Evolutionary conservation across 2,797 vertebrate genomes (phyloP), one percentile per base, ranked within the genome.

Genomic region (Atherinosoma microstoma): DNA sequence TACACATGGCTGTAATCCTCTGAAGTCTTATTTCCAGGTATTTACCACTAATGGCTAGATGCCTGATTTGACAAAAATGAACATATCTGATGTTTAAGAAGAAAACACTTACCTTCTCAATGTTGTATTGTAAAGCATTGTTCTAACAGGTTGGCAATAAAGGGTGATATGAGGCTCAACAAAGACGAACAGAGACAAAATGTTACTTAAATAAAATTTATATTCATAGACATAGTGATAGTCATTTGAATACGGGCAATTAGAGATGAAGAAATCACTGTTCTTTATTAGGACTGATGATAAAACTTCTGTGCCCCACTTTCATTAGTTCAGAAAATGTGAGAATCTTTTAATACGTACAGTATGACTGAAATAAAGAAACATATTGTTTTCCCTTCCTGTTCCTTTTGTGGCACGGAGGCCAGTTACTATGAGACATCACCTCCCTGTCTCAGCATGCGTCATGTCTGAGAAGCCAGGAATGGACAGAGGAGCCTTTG

Each of bases 401-500:
- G 62, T 57, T 87, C 72, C 82, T 83, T 69, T 64, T 64, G 64
- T 58, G 64, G 58, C 11, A 10, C 75, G 59, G 77, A 80, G 60
- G 73, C 27, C 70, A 57, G 66, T 78, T 68, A 70, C 71, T 80
- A 27, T 16, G 67, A 87, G 83, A 90, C 85, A 76, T 84, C 87
- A 76, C 82, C 79, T 83, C 57, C 79, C 67, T 82, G 70, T 29
- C 75, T 63, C 59, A 35, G 84, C 82, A 80, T 92, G 89, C 89
- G 80, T 91, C 88, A 92, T 84, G 90, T 92, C 89, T 93, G 83
- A 83, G 61, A 69, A 67, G 64, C 64, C 64, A 62, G 75, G 65
- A 81, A 73, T 58, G 65, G 81, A 93, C 89, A 91, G 84, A 90
- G 75, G 65, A 81, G 78, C 40, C 84, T 85, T 91, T 91, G 89